phyloP scores from a whole-genome alignment of 2,888 invertebrate genomes.

The Torymus tubicola region DNA sequence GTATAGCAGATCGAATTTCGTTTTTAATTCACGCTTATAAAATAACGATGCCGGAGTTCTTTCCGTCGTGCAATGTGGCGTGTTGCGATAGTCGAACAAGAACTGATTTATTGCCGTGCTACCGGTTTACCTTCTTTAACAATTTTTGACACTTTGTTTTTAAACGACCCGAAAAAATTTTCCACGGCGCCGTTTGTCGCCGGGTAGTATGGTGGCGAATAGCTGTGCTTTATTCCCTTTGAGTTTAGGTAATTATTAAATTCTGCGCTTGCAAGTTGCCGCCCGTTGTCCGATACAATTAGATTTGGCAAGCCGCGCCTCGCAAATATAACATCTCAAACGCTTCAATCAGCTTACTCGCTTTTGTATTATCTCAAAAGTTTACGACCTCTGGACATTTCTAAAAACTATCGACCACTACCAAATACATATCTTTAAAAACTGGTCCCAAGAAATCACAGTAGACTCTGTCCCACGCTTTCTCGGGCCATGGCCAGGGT shows the following conservation, averaged over 20 bases:
- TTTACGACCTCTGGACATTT: slow-evolving; percentile 20
- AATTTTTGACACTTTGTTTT: background rate
- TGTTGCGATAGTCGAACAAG: slow-evolving; percentile 50
- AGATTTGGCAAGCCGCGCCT: background rate
- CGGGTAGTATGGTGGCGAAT: slow-evolving; percentile 58
- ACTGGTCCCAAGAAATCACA: background rate
- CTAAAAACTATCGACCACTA: slow-evolving; percentile 30
- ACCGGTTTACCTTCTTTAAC: background rate
- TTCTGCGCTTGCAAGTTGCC: slow-evolving; percentile 21
- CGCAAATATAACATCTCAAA: slow-evolving; percentile 24
- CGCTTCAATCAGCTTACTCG: slow-evolving; percentile 15
- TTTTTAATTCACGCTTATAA: slow-evolving; percentile 10
- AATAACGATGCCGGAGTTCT: slow-evolving; percentile 33
- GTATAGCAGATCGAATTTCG: too few relatives aligned
- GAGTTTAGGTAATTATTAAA: slow-evolving; percentile 45
- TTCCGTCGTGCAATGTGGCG: slow-evolving; percentile 45
- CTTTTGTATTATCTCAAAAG: background rate
- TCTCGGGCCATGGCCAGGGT: slow-evolving; percentile 11
- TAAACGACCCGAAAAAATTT: too few relatives aligned
- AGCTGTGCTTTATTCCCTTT: slow-evolving; percentile 46
- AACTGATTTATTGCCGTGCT: slow-evolving; percentile 12
- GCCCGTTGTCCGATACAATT: slow-evolving; percentile 13
- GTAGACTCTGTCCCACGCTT: background rate
- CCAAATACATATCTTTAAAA: slow-evolving; percentile 18
- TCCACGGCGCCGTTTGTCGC: slow-evolving; percentile 26